Conservation (phyloP, 2,888 invertebrate species). For the Noctua pronuba region DNA sequence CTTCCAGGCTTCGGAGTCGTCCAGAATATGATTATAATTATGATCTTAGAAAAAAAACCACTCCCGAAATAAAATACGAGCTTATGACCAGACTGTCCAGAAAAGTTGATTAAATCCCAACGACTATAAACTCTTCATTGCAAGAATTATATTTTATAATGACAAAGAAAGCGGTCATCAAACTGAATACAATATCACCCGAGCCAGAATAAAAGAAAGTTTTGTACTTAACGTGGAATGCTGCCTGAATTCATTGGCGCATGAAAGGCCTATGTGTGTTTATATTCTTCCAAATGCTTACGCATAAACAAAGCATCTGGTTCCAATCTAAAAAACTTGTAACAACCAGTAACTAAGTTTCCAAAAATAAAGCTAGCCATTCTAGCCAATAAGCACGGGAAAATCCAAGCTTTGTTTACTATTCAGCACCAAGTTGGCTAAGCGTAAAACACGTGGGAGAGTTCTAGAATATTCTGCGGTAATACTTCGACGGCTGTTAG, state of each 20-base stretch:
- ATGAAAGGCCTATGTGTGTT: slow-evolving; percentile 42
- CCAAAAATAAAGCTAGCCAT: slow-evolving; percentile 39
- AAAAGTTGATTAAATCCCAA: neutral
- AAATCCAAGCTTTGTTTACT: slow-evolving; percentile 45
- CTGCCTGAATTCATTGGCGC: slow-evolving; percentile 47
- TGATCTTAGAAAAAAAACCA: neutral
- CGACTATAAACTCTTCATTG: slow-evolving; percentile 6
- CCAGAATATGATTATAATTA: neutral
- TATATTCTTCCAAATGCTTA: slow-evolving; percentile 31
- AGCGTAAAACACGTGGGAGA: slow-evolving; percentile 42
- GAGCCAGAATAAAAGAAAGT: slow-evolving; percentile 54
- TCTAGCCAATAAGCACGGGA: slow-evolving; percentile 6
- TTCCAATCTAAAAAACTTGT: slow-evolving; percentile 31
- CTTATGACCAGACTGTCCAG: too few relatives aligned
- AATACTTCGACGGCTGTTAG: slow-evolving; percentile 18
- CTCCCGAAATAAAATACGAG: neutral
- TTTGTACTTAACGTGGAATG: slow-evolving; percentile 37
- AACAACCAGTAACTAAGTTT: slow-evolving; percentile 23
- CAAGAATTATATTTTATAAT: slow-evolving; percentile 32
- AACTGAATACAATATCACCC: slow-evolving; percentile 40
- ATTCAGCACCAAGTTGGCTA: slow-evolving; percentile 21
- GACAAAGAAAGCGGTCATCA: slow-evolving; percentile 46
- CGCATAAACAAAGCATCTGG: slow-evolving; percentile 46
- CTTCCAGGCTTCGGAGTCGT: neutral
- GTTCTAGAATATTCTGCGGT: slow-evolving; percentile 42